phyloP scores from a whole-genome alignment of 2,888 invertebrate genomes.

The Crepidodera aurea region DNA sequence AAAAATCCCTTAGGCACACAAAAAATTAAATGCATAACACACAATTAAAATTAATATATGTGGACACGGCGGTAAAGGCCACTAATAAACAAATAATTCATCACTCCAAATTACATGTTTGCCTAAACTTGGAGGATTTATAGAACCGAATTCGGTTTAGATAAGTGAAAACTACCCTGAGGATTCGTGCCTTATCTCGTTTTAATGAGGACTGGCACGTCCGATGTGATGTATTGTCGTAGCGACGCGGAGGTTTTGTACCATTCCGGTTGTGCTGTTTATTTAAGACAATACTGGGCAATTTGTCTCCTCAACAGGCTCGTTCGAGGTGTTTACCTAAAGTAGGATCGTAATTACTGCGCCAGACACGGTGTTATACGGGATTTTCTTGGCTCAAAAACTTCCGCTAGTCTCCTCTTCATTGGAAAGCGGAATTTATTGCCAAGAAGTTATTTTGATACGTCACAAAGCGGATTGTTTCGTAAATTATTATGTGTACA shows the following conservation, averaged over 20 bases:
- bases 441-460: neutral
- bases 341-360: constrained; percentile 29
- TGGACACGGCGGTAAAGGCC: constrained; percentile 1
- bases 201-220: constrained; percentile 24
- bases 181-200: constrained; percentile 25
- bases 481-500: no score
- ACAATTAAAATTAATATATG: neutral
- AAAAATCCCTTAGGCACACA: no score
- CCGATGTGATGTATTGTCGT: constrained; percentile 21
- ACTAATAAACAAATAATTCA: constrained; percentile 13
- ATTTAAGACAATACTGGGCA: constrained; percentile 20
- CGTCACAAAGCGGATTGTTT: neutral
- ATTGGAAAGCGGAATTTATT: neutral
- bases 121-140: constrained; percentile 9
- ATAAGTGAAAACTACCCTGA: constrained; percentile 18
- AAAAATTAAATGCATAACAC: neutral
- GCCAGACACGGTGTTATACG: constrained; percentile 1
- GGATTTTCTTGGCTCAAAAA: constrained; percentile 10
- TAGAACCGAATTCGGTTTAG: constrained; percentile 1
- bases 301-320: constrained; percentile 15
- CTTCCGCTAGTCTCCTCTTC: neutral
- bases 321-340: constrained; percentile 23
- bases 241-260: neutral
- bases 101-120: constrained; percentile 1
- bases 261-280: constrained; percentile 11